These are phyloP conservation scores for Pararge aegeria DNA, from an alignment of 1,140 invertebrate genomes.

Conservation along the genomic window DNA sequence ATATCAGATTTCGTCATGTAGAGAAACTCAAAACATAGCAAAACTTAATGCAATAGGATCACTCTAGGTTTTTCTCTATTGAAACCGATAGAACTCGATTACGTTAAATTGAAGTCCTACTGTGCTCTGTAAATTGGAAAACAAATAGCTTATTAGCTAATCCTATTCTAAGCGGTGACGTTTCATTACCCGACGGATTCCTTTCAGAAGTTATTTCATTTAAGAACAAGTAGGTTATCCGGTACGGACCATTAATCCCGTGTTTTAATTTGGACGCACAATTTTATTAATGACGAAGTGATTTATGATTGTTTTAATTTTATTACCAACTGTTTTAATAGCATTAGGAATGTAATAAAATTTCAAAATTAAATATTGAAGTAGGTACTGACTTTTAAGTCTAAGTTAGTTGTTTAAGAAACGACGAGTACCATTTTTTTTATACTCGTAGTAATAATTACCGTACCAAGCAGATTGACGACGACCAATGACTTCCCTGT, in stretches of 20 bases:
- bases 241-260: neutral
- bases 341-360: neutral
- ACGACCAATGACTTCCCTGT: too few species aligned
- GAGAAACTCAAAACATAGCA: too few species aligned
- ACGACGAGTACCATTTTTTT: too few species aligned
- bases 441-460: too few species aligned
- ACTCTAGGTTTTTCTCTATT: too few species aligned
- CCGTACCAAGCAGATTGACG: too few species aligned
- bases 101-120: too few species aligned
- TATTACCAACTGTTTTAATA: neutral
- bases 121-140: neutral
- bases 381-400: too few species aligned
- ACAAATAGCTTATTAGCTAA: neutral
- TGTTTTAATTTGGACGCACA: neutral
- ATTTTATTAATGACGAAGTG: slow-evolving; percentile 1
- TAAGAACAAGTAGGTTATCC: neutral
- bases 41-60: too few species aligned
- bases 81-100: too few species aligned
- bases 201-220: slow-evolving; percentile 2
- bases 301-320: slow-evolving; percentile 4
- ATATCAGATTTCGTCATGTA: too few species aligned
- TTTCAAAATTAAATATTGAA: neutral
- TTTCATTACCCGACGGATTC: neutral
- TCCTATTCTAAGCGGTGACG: neutral
- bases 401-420: too few species aligned